Percentiles rank a stretch among this genome's conserved stretches.
Evolutionary conservation across 2,113 vertebrate species (phyloP).

Genomic region (Crotalus horridus): DNA sequence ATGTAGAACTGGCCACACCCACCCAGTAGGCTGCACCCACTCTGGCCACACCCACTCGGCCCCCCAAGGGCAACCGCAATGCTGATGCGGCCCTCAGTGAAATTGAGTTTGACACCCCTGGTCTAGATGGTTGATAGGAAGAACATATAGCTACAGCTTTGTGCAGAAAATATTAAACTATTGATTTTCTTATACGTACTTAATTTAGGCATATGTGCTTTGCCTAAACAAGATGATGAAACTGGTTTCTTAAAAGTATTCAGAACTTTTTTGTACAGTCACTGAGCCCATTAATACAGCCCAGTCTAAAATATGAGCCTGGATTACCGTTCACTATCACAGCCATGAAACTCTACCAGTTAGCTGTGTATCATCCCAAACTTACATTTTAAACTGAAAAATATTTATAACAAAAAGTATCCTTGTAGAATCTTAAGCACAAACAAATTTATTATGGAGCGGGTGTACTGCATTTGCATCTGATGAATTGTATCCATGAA

Average conservation of each 20-base stretch:
- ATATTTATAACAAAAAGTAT: background rate
- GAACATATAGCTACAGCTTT: too few relatives aligned
- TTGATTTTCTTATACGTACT: background rate
- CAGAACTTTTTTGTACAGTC: background rate
- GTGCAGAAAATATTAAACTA: background rate
- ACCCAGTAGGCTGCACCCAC: too few relatives aligned
- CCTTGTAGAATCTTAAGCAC: background rate
- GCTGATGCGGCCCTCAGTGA: too few relatives aligned
- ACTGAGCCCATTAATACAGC: background rate
- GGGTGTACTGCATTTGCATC: background rate
- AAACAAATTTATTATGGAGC: background rate
- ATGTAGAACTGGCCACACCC: too few relatives aligned
- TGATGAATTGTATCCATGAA: background rate
- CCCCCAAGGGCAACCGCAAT: too few relatives aligned
- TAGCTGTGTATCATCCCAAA: background rate
- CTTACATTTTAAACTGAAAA: constrained; percentile 19
- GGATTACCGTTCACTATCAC: background rate
- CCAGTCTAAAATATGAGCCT: background rate
- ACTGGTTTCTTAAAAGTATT: background rate
- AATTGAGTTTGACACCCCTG: background rate
- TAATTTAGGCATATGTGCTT: background rate
- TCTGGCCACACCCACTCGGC: too few relatives aligned
- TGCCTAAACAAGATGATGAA: background rate
- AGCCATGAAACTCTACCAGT: constrained; percentile 20
- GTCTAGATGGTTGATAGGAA: background rate